Evolutionary conservation across 2,113 vertebrate genomes (phyloP), one percentile per base, ranked within the genome.

Genomic region (Leucopsar rothschildi): DNA sequence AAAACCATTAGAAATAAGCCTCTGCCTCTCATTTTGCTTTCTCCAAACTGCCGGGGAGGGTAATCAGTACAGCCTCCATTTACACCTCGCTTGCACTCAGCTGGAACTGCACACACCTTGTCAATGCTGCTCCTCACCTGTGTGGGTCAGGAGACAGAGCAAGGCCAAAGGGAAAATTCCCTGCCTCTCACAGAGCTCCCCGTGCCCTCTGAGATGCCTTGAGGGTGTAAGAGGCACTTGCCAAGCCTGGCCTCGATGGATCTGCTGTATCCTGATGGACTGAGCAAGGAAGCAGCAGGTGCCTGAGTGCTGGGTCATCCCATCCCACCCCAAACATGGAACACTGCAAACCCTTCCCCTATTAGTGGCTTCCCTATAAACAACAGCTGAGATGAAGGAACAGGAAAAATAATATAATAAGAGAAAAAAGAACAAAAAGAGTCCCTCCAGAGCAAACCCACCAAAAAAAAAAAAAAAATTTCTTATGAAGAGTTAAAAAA

Each of bases 371-470:
- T 59, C 35, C 35, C 66, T 68, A 42, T 6, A 45, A 73, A 50
- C 10, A n/a, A 50, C 10, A n/a, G 39, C 42, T 59, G 9, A 61
- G 29, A 23, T 44, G 44, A 83, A 88, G 17, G 16, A 94, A 22
- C 2, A 50, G 27, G 16, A 57, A 52, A 10, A 63, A 35, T 14
- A 47, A 23, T 7, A 47, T 31, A 27, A 15, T 29, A 22, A 44
- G n/a, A n/a, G n/a, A n/a, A 15, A 12, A 42, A 50, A 2, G 4
- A 20, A 21, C 3, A 15, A 35, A 20, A 69, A 7, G 6, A 44
- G 9, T 2, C 10, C 14, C 22, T 18, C 31, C 29, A 53, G 16
- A 22, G 2, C 10, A 59, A 61, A 21, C 2, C 7, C 1, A 15
- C 3, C 15, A 52, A 52, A 25, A 29, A 11, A 3, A 7, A 24